Percentiles rank a stretch among this genome's conserved stretches.
phyloP scores from a whole-genome alignment of 2,797 vertebrate species.

The Trichosurus vulpecula region DNA sequence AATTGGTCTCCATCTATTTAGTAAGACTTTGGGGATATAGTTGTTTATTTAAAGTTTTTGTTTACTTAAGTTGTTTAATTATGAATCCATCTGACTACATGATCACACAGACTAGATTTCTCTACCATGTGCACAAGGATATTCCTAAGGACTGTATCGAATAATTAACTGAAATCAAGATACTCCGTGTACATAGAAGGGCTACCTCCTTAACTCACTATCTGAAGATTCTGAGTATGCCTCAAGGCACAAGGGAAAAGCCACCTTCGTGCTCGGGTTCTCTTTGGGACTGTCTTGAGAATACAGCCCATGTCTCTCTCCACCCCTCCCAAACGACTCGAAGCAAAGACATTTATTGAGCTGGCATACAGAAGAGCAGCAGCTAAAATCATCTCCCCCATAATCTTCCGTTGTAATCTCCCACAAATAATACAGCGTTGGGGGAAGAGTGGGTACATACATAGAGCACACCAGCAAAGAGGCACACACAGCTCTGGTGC shows the following conservation, averaged over 20 bases:
- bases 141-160: not conserved
- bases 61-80: no score
- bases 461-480: not conserved
- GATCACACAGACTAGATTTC: not conserved
- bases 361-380: not conserved
- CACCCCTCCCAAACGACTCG: not conserved
- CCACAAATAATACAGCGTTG: not conserved
- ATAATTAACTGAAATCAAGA: not conserved
- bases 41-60: no score
- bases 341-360: not conserved
- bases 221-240: not conserved
- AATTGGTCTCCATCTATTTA: not conserved
- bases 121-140: not conserved
- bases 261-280: not conserved
- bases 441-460: not conserved
- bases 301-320: no score
- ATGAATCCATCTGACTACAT: not conserved
- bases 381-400: not conserved
- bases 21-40: not conserved
- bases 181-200: not conserved
- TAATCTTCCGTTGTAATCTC: not conserved
- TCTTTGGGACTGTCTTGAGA: not conserved
- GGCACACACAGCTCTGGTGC: not conserved
- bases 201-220: not conserved
- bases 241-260: not conserved